Conservation (phyloP, 2,797 vertebrate genomes). For the Cynopterus sphinx region DNA sequence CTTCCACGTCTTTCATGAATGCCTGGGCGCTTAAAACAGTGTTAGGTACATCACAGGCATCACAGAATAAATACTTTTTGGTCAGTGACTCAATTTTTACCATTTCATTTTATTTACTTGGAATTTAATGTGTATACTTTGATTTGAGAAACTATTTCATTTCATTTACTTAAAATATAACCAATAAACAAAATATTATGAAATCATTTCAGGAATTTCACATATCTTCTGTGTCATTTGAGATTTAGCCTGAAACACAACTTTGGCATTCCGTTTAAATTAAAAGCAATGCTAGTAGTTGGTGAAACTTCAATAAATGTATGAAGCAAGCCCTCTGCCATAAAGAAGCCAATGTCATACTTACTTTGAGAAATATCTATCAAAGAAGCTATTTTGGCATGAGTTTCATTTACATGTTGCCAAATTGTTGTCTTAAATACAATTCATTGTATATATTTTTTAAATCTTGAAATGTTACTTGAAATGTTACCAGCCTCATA, state of each 20-base stretch:
- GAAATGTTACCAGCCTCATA: background rate
- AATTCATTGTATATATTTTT: background rate
- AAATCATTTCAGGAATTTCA: constrained; percentile 45
- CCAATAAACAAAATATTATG: constrained; percentile 53
- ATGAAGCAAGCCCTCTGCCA: background rate
- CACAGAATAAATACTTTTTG: constrained; percentile 33
- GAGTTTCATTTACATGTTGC: background rate
- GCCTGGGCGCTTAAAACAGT: background rate
- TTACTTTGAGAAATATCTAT: background rate
- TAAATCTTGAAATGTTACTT: background rate
- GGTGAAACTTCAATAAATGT: background rate
- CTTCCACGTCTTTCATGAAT: background rate
- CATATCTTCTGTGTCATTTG: constrained; percentile 17
- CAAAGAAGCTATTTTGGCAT: background rate
- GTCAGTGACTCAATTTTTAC: constrained; percentile 48
- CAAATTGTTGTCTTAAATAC: background rate
- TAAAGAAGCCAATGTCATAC: background rate
- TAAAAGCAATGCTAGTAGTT: background rate
- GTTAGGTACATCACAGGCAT: background rate
- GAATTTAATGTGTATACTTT: constrained; percentile 49
- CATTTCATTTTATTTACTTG: constrained; percentile 35
- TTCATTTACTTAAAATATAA: constrained; percentile 62
- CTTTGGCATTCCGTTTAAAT: background rate
- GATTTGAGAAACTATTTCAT: constrained; percentile 47
- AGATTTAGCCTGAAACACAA: constrained; percentile 1